Evolutionary conservation across 2,888 invertebrate species (phyloP), one percentile per base, ranked within the genome.

Genomic region (Catocala sponsa): DNA sequence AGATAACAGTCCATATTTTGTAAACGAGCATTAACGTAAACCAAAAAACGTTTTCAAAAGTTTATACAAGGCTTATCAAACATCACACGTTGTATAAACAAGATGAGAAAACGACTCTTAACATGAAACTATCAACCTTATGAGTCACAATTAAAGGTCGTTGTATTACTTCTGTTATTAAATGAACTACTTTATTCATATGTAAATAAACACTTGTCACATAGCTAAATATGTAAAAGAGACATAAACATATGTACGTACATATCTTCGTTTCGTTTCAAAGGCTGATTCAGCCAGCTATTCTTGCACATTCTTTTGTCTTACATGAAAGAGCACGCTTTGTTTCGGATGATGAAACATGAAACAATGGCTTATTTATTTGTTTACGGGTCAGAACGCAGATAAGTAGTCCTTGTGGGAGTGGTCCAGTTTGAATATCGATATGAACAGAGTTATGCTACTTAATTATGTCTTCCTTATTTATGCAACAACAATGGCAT

Each of bases 301-400:
- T 54, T 72, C 72, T 72, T 60, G 63, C 64, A 48, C 55, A 46
- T 15, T 75, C 77, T 77, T 82, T 83, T 82, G 82, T 84, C 75
- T 80, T 72, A 73, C 69, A 68, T 76, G 77, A 78, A 81, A 75
- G 79, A 79, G 75, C 68, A 74, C 70, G 76, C 84, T 86, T 85
- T 87, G 87, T 88, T 74, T 82, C 83, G 81, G 80, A 78, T 83
- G 84, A 86, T 84, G 86, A 80, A 84, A 80, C 81, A 72, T 61
- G 63, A 73, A 86, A 91, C 91, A 90, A 91, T 88, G 74, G 81
- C 81, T 83, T 86, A 87, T 87, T 88, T 88, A 82, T 86, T 82
- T 86, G 81, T 89, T 88, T 83, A 87, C 82, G 89, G 85, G 76
- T 82, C 83, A 80, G 68, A 77, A 74, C 69, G 68, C 76, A 80